These are phyloP conservation scores for Odontamblyopus lacepedii DNA, from an alignment of 2,797 vertebrate species.

Conservation along the genomic window DNA sequence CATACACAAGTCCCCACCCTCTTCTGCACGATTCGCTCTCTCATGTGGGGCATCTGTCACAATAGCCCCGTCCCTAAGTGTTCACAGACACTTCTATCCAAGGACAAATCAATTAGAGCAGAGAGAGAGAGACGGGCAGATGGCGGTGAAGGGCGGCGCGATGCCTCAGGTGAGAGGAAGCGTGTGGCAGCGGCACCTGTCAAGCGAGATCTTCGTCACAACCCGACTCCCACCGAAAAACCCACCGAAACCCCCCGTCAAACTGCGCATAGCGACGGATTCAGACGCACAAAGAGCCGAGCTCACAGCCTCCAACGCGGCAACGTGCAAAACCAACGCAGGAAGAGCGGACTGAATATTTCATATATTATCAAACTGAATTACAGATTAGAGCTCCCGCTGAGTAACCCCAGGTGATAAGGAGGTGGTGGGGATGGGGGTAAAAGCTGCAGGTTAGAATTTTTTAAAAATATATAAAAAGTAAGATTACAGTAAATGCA, in stretches of 20 bases:
- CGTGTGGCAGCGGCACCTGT: slow-evolving; percentile 64
- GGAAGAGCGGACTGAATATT: slow-evolving; percentile 64
- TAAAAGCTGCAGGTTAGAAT: slow-evolving; percentile 26
- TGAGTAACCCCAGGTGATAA: slow-evolving; percentile 66
- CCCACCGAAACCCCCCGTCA: slow-evolving; percentile 22
- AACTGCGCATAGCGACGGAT: slow-evolving; percentile 37
- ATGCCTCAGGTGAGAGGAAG: slow-evolving; percentile 75
- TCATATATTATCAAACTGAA: slow-evolving; percentile 74
- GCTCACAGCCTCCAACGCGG: slow-evolving; percentile 23
- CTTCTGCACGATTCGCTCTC: slow-evolving; percentile 32
- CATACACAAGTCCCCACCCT: slow-evolving; percentile 32
- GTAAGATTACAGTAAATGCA: not conserved
- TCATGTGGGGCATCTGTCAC: slow-evolving; percentile 53
- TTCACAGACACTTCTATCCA: slow-evolving; percentile 59
- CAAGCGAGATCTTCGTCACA: slow-evolving; percentile 66
- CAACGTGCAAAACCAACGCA: slow-evolving; percentile 40
- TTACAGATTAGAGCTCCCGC: slow-evolving; percentile 61
- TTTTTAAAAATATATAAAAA: slow-evolving; percentile 32
- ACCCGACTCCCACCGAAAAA: slow-evolving; percentile 4
- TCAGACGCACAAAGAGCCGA: slow-evolving; percentile 55
- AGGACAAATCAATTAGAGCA: slow-evolving; percentile 81
- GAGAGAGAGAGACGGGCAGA: slow-evolving; percentile 67
- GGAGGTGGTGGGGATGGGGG: slow-evolving; percentile 23
- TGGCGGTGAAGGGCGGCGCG: slow-evolving; percentile 75
- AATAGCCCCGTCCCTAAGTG: slow-evolving; percentile 55